These are phyloP conservation scores for Peribatodes rhomboidaria DNA, from an alignment of 2,888 invertebrate species.

Conservation along the genomic window DNA sequence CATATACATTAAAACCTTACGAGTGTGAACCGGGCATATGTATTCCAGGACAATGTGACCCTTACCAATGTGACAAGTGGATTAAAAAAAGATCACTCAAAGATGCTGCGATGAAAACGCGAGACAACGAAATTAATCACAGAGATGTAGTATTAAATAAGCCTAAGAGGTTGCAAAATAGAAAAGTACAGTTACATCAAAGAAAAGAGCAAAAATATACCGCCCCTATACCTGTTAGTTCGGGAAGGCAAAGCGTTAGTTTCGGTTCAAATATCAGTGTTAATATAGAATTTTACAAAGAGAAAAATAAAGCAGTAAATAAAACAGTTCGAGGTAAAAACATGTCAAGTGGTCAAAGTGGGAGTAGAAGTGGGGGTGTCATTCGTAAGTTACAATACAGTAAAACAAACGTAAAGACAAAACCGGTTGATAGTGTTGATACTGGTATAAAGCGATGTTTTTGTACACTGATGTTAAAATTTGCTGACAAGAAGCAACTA, in stretches of 20 bases:
- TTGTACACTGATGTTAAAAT: slow-evolving; percentile 50
- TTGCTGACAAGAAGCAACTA: background rate
- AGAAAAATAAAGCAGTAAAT: slow-evolving; percentile 1
- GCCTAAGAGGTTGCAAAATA: background rate
- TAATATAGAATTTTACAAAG: slow-evolving; percentile 50
- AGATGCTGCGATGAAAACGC: background rate
- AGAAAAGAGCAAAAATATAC: background rate
- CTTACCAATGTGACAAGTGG: slow-evolving; percentile 55
- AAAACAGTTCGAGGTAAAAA: background rate
- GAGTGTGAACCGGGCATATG: slow-evolving; percentile 57
- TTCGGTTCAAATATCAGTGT: slow-evolving; percentile 51
- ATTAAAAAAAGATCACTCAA: slow-evolving; percentile 31
- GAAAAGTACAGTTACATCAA: background rate
- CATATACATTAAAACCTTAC: slow-evolving; percentile 41
- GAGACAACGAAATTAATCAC: background rate
- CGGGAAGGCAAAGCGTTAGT: slow-evolving; percentile 37
- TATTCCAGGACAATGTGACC: slow-evolving; percentile 58
- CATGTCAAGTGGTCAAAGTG: background rate
- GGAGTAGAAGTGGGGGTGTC: too few species aligned
- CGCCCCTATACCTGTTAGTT: background rate
- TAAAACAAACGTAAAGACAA: background rate
- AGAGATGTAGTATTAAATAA: background rate
- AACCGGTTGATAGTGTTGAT: background rate
- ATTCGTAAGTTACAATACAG: background rate
- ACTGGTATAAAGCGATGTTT: background rate